Evolutionary conservation across 2,888 invertebrate genomes (phyloP).

Genomic region (Cosmia pyralina): DNA sequence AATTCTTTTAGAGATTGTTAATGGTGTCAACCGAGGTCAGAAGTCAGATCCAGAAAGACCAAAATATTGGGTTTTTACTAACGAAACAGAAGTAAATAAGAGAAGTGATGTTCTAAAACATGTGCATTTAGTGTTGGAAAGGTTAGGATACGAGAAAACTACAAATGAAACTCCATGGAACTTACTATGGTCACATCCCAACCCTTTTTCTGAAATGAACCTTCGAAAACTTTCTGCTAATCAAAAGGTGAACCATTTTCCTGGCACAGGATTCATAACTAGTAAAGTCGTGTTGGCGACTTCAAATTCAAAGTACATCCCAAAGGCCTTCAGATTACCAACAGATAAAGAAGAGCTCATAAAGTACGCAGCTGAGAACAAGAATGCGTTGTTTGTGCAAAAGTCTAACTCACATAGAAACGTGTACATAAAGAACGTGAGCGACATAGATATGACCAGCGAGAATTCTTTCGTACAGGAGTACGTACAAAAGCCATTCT

Average conservation of each 20-base stretch:
- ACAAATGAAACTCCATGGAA: slow-evolving; percentile 93
- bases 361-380: slow-evolving; percentile 92
- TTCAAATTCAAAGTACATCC: slow-evolving; percentile 94
- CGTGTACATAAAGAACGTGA: slow-evolving; percentile 93
- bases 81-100: slow-evolving; percentile 88
- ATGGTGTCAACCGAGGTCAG: slow-evolving; percentile 72
- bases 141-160: slow-evolving; percentile 93
- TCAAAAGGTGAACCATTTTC: slow-evolving; percentile 97
- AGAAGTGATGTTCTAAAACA: slow-evolving; percentile 93
- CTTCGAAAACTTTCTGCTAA: slow-evolving; percentile 91
- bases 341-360: slow-evolving; percentile 92
- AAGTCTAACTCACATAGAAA: slow-evolving; percentile 98
- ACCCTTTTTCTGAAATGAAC: slow-evolving; percentile 93
- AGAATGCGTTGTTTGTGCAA: slow-evolving; percentile 95
- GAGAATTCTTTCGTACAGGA: slow-evolving; percentile 97
- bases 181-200: slow-evolving; percentile 98
- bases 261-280: slow-evolving; percentile 97
- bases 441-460: slow-evolving; percentile 92
- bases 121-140: slow-evolving; percentile 94
- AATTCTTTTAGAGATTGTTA: slow-evolving; percentile 78
- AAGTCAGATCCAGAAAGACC: slow-evolving; percentile 60
- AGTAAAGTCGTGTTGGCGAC: slow-evolving; percentile 97
- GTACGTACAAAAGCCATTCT: slow-evolving; percentile 95
- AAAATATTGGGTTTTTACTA: slow-evolving; percentile 91
- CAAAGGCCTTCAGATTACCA: slow-evolving; percentile 96